phyloP scores from a whole-genome alignment of 2,797 vertebrate genomes.

The Meda fulgida region DNA sequence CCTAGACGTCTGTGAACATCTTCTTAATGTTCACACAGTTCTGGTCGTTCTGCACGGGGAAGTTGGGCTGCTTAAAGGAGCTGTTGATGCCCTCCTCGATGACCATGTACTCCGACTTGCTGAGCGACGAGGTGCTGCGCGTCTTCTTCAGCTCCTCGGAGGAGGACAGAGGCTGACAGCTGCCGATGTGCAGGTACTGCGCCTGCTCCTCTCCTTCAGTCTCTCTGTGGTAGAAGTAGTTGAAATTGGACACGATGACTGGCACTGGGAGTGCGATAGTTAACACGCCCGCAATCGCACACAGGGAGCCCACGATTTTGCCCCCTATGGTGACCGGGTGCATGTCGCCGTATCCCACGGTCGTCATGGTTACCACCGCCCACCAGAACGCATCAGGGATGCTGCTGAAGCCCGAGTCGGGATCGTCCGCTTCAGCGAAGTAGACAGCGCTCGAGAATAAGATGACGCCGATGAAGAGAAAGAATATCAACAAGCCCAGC shows the following conservation, averaged over 20 bases:
- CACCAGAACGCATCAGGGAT: conserved; percentile 99
- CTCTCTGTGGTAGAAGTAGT: conserved; percentile 98
- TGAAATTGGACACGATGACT: conserved; percentile 98
- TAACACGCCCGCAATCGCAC: conserved; percentile 95
- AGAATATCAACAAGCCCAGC: conserved; percentile 93
- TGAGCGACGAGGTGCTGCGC: conserved; percentile 91
- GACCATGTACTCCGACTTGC: conserved; percentile 98
- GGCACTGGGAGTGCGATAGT: conserved; percentile 96
- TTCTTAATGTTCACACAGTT: conserved; percentile 95
- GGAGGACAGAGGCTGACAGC: conserved; percentile 92
- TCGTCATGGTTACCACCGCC: conserved; percentile 99
- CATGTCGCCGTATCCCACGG: conserved; percentile 98
- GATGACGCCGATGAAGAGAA: conserved; percentile 97
- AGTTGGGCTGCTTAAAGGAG: conserved; percentile 89
- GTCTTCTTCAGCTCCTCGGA: conserved; percentile 90
- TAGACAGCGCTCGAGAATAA: conserved; percentile 97
- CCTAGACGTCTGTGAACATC: conserved; percentile 95
- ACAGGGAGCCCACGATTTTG: conserved; percentile 96
- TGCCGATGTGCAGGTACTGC: conserved; percentile 94
- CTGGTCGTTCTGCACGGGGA: conserved; percentile 85
- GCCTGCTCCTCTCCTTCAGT: conserved; percentile 98
- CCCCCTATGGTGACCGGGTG: conserved; percentile 97
- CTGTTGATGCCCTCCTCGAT: conserved; percentile 96
- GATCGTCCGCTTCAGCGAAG: conserved; percentile 96
- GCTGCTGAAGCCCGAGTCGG: conserved; percentile 92